Percentiles rank a stretch among this genome's conserved stretches.
Conservation (phyloP, 2,113 vertebrate species). For the Cottus gobio region DNA sequence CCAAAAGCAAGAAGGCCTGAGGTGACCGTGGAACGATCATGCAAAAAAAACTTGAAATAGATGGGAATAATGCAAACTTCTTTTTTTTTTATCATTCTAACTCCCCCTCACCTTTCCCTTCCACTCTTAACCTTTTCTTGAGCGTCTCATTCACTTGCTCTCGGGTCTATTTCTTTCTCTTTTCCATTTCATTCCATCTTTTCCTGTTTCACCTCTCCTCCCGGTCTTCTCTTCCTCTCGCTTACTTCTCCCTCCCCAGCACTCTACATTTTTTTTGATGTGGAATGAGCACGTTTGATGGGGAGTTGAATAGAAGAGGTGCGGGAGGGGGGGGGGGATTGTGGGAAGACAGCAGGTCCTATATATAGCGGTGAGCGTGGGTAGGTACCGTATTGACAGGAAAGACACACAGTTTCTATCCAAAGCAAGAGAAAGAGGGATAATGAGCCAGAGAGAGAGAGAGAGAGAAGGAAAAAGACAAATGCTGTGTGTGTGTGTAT, state of each 20-base stretch:
- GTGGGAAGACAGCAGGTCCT: slow-evolving; percentile 73
- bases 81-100: slow-evolving; percentile 6
- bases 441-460: slow-evolving; percentile 49
- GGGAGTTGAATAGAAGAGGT: slow-evolving; percentile 59
- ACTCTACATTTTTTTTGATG: slow-evolving; percentile 57
- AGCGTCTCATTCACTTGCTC: slow-evolving; percentile 20
- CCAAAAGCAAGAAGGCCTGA: slow-evolving; percentile 28
- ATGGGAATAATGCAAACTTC: not conserved
- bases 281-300: slow-evolving; percentile 62
- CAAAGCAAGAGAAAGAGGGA: slow-evolving; percentile 61
- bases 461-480: slow-evolving; percentile 12
- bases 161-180: not conserved
- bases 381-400: slow-evolving; percentile 74
- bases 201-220: not conserved
- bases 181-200: slow-evolving; percentile 9
- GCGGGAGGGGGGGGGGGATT: slow-evolving; percentile 55
- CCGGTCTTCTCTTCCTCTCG: slow-evolving; percentile 8
- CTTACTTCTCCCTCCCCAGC: slow-evolving; percentile 2
- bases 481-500: slow-evolving; percentile 19
- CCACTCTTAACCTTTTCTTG: slow-evolving; percentile 16
- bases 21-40: slow-evolving; percentile 9
- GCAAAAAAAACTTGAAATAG: not conserved
- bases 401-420: slow-evolving; percentile 69
- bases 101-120: not conserved
- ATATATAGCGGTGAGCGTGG: slow-evolving; percentile 78